Evolutionary conservation across 2,113 vertebrate species (phyloP), one percentile per base, ranked within the genome.

Genomic region (Sprattus sprattus): DNA sequence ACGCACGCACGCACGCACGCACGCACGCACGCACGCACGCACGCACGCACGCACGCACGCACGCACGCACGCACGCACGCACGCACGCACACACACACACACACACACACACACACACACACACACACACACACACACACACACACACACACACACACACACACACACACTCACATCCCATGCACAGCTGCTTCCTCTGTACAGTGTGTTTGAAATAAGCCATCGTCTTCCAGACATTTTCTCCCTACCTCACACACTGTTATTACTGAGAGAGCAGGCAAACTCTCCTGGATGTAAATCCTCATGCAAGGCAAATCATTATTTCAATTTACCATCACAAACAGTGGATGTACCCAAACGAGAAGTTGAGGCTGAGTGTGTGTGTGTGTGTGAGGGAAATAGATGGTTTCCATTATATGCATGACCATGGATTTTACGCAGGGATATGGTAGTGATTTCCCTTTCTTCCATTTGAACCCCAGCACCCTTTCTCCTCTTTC

Each of bases 351-450:
- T 25, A 71, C n/a, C 64, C 25, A 71, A 28, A 13, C 6, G n/a
- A 71, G 25, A 32, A 83, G 39, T 46, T 22, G 7, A 52, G 54
- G 44, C n/a, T 83, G 67, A 50, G 45, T 39, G 47, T 46, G 47
- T 25, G 52, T 25, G 25, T 83, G 32, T 54, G 39, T 45, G 5
- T 22, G 39, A 83, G 11, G 25, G 44, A 75, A 60, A 45, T 47
- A 64, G 39, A 83, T 28, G 32, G 81, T 25, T 16, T 52, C 52
- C 92, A 90, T 93, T 90, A 92, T 88, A 89, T 91, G 92, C 91
- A 93, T 54, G 91, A 91, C 92, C 92, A 92, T 92, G 91, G 93
- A 93, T 93, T 94, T 91, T 88, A 90, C 88, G 88, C 82, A 22
- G 46, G 89, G 78, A 88, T 83, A 84, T 89, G 89, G 87, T 86